Evolutionary conservation across 2,113 vertebrate species (phyloP).

Genomic region (Prolemur simus): DNA sequence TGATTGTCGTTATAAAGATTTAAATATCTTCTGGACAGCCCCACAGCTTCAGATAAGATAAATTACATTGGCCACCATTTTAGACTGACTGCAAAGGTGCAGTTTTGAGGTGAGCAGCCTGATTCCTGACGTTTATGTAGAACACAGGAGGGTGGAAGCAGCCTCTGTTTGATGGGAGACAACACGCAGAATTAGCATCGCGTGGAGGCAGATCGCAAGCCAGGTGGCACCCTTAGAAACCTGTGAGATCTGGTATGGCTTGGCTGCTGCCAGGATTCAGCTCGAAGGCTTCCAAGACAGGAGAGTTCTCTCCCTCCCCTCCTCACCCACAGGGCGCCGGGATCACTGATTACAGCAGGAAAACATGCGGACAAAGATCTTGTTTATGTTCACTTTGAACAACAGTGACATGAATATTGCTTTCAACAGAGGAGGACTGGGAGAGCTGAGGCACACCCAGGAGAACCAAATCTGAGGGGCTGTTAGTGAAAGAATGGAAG

Average conservation of each 20-base stretch:
- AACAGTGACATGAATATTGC: neutral
- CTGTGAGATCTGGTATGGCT: neutral
- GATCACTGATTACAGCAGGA: neutral
- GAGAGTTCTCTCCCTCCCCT: neutral
- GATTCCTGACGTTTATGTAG: neutral
- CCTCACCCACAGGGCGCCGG: fast-evolving
- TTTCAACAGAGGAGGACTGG: too few relatives aligned
- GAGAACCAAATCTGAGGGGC: too few relatives aligned
- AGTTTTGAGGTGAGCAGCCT: neutral
- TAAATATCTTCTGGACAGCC: neutral
- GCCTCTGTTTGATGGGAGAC: neutral
- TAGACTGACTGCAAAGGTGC: neutral
- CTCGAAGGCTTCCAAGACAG: neutral
- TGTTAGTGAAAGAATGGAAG: fast-evolving
- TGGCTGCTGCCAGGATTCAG: neutral
- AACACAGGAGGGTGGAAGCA: fast-evolving
- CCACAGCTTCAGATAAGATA: fast-evolving
- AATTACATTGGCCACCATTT: neutral
- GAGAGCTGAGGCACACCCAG: neutral
- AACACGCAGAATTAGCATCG: too few relatives aligned
- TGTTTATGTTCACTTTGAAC: neutral
- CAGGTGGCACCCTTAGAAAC: neutral
- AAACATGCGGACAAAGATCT: neutral
- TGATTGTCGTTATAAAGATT: neutral
- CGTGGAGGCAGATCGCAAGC: neutral